A percentile compares a stretch with the other conserved stretches of the same genome.
These are phyloP conservation scores for Ellobium chinense DNA, from an alignment of 2,888 invertebrate genomes.

Conservation along the genomic window DNA sequence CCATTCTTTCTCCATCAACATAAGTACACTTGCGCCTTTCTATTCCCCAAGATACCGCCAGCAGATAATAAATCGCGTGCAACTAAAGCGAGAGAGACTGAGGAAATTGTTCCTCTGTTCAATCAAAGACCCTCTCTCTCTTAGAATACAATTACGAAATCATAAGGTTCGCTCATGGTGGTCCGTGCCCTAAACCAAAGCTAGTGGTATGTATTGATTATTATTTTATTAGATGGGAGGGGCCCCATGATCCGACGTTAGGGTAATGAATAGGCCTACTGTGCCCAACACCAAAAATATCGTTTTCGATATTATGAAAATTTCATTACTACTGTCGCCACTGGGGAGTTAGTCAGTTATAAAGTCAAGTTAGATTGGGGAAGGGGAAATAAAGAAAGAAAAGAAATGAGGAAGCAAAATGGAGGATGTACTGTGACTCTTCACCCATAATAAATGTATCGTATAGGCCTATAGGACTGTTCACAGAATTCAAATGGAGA, in stretches of 20 bases:
- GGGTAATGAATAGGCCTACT: slow-evolving; percentile 17
- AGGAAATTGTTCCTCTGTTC: not conserved
- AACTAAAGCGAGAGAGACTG: too few species aligned
- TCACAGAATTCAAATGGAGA: too few species aligned
- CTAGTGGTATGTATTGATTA: not conserved
- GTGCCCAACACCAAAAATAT: not conserved
- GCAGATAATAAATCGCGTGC: too few species aligned
- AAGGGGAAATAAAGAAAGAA: too few species aligned
- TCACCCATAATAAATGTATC: too few species aligned
- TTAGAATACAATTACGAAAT: not conserved
- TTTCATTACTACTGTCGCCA: slow-evolving; percentile 17
- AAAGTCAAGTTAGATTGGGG: too few species aligned
- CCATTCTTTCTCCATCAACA: too few species aligned
- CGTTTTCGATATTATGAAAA: slow-evolving; percentile 8
- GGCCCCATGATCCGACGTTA: not conserved
- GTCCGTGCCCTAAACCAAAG: not conserved
- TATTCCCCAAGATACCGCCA: too few species aligned
- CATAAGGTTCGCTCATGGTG: not conserved
- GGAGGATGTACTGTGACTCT: too few species aligned
- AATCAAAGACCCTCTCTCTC: not conserved
- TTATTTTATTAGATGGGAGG: slow-evolving; percentile 7
- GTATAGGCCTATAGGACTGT: too few species aligned
- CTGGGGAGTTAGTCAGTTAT: not conserved
- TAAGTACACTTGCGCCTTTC: too few species aligned
- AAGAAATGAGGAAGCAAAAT: too few species aligned